phyloP scores from a whole-genome alignment of 1,140 invertebrate species.

The Trichonephila clavipes region DNA sequence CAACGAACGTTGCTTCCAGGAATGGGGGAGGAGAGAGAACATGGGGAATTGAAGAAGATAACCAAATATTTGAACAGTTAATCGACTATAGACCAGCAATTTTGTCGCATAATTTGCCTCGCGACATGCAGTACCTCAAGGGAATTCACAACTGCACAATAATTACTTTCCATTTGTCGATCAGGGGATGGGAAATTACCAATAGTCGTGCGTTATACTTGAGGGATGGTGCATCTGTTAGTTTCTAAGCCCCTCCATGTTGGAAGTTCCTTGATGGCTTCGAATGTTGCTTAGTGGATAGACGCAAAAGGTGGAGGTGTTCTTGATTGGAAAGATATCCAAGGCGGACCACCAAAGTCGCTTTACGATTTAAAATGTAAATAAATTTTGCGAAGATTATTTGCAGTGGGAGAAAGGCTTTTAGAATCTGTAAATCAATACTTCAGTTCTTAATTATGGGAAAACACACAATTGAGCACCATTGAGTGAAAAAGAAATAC shows the following conservation, averaged over 20 bases:
- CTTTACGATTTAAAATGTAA: no score
- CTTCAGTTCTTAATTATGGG: no score
- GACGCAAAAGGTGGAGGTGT: no score
- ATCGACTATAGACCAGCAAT: constrained; percentile 37
- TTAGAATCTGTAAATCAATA: no score
- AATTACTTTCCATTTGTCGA: constrained; percentile 31
- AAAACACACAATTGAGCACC: no score
- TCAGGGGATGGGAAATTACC: background rate
- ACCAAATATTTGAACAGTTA: constrained; percentile 41
- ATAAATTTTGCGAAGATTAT: no score
- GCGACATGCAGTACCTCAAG: background rate
- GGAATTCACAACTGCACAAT: constrained; percentile 6
- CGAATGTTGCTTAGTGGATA: no score
- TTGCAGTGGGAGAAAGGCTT: no score
- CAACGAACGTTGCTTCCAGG: background rate
- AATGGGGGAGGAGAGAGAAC: background rate
- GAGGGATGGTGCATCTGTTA: background rate
- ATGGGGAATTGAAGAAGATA: constrained; percentile 24
- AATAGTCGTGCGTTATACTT: background rate
- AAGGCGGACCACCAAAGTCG: no score
- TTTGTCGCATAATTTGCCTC: constrained; percentile 43
- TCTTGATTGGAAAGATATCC: no score
- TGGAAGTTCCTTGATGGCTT: background rate
- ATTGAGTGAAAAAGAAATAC: no score
- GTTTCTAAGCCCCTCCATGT: background rate